phyloP scores from a whole-genome alignment of 2,888 invertebrate genomes.

The Rugalucina vietnamica region DNA sequence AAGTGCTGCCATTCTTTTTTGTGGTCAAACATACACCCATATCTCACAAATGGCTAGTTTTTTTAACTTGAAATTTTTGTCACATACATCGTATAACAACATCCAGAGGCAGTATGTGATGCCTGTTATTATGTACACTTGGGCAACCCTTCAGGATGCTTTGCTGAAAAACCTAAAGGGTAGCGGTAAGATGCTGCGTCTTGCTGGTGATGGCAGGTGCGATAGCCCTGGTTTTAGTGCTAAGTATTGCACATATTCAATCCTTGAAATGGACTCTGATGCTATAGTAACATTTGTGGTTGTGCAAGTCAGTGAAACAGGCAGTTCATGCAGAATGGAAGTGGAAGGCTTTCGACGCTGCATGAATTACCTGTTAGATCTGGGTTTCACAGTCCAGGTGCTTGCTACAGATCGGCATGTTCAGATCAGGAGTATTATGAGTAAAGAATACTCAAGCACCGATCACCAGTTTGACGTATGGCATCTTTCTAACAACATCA shows the following conservation, averaged over 20 bases:
- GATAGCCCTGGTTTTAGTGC: constrained; percentile 49
- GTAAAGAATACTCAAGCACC: constrained; percentile 7
- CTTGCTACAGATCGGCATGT: constrained; percentile 49
- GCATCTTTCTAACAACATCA: constrained; percentile 35
- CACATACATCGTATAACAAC: constrained; percentile 19
- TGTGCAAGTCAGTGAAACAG: constrained; percentile 41
- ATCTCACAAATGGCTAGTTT: background rate
- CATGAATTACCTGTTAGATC: constrained; percentile 29
- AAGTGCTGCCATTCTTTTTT: background rate
- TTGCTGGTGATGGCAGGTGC: constrained; percentile 47
- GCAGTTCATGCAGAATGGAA: constrained; percentile 21
- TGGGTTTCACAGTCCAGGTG: constrained; percentile 28
- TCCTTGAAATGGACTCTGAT: constrained; percentile 31
- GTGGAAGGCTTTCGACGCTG: constrained; percentile 29
- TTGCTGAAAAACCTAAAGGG: constrained; percentile 8
- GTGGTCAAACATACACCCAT: background rate
- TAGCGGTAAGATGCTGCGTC: background rate
- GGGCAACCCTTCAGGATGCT: constrained; percentile 17
- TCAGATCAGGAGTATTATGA: constrained; percentile 34
- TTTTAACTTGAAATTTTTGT: constrained; percentile 31
- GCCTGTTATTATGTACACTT: constrained; percentile 37
- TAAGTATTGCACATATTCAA: constrained; percentile 39
- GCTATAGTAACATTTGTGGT: constrained; percentile 29
- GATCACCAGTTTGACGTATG: constrained; percentile 52
- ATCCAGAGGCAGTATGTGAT: constrained; percentile 35